Conservation (phyloP, 2,113 vertebrate genomes). For the Menidia beryllina region DNA sequence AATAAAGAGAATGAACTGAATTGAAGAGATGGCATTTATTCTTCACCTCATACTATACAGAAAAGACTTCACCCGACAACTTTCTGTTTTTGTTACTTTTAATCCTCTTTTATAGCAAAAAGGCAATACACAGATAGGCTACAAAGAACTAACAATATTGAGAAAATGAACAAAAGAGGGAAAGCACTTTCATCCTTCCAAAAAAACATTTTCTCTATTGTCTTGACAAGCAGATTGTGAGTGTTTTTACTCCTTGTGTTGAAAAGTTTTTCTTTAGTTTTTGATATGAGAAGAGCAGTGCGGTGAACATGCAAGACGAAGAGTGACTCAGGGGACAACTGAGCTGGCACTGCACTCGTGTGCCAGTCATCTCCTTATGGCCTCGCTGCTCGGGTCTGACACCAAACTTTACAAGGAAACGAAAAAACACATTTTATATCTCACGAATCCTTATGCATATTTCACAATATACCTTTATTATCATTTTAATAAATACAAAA, state of each 20-base stretch:
- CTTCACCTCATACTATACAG: conserved; percentile 69
- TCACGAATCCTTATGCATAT: conserved; percentile 84
- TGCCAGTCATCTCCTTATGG: conserved; percentile 61
- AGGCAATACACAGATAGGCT: conserved; percentile 82
- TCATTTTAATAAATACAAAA: conserved; percentile 89
- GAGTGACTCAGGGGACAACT: conserved; percentile 64
- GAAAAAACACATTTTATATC: conserved; percentile 75
- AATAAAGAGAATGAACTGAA: conserved; percentile 46
- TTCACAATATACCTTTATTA: conserved; percentile 89
- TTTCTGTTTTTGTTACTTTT: conserved; percentile 75
- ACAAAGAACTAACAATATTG: conserved; percentile 83
- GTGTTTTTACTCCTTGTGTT: conserved; percentile 62
- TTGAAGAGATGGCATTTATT: conserved; percentile 67
- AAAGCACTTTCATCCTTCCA: conserved; percentile 77
- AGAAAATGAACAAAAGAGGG: conserved; percentile 73
- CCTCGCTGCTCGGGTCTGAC: conserved; percentile 67
- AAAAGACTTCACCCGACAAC: conserved; percentile 76
- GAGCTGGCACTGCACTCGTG: conserved; percentile 45
- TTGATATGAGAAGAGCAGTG: conserved; percentile 72
- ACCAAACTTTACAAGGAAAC: conserved; percentile 72
- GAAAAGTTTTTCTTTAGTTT: conserved; percentile 59
- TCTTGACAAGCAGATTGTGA: conserved; percentile 69
- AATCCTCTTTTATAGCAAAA: conserved; percentile 81
- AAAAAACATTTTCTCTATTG: conserved; percentile 63
- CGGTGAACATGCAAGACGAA: conserved; percentile 78